A percentile compares a stretch with the other conserved stretches of the same genome.
Conservation (phyloP, 2,888 invertebrate species). For the Agrochola circellaris region DNA sequence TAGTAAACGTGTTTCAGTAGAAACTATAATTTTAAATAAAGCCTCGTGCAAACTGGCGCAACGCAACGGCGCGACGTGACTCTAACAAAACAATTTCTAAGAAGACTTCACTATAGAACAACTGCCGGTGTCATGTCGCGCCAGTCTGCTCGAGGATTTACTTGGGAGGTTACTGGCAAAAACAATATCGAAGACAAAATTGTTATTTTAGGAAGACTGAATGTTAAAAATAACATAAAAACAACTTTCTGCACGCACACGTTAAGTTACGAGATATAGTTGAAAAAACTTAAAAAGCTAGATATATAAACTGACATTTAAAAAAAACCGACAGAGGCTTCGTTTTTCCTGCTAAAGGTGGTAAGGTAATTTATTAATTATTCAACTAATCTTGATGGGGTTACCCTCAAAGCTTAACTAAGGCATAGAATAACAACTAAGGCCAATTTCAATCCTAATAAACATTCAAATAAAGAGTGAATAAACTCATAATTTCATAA, state of each 20-base stretch:
- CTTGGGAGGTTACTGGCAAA: not conserved
- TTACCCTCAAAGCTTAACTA: not conserved
- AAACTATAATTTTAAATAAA: not conserved
- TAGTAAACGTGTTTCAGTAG: not conserved
- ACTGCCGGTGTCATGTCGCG: too few species aligned
- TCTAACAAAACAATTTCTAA: too few species aligned
- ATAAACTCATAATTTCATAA: slow-evolving; percentile 14
- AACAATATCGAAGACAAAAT: not conserved
- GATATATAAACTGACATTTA: too few species aligned
- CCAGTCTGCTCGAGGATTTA: too few species aligned
- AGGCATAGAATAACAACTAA: not conserved
- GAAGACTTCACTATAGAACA: too few species aligned
- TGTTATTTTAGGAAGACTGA: not conserved
- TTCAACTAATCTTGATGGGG: not conserved
- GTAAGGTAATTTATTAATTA: not conserved
- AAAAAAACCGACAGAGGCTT: not conserved
- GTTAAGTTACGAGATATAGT: not conserved
- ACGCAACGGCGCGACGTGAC: too few species aligned
- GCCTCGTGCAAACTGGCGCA: too few species aligned
- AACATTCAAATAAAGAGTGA: slow-evolving; percentile 5
- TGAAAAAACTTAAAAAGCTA: not conserved
- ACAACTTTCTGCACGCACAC: too few species aligned
- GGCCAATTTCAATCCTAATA: not conserved
- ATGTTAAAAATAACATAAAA: not conserved
- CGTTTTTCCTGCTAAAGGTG: not conserved